Evolutionary conservation across 1,140 invertebrate species (phyloP).

Genomic region (Patella vulgata): DNA sequence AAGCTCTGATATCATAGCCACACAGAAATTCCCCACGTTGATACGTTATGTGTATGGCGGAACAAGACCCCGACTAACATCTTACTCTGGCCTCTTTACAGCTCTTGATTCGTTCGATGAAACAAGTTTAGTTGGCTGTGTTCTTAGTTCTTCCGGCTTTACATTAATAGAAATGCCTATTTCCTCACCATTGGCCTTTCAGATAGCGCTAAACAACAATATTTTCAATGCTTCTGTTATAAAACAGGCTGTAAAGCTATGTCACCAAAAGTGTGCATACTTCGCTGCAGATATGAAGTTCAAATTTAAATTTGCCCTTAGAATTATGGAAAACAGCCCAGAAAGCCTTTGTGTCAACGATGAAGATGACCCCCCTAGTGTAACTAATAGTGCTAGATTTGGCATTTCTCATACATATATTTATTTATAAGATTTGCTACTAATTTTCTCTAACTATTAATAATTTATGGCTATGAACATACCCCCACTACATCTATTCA

Average conservation of each 20-base stretch:
- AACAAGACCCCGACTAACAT: conserved; percentile 29
- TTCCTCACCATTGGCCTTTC: conserved; percentile 34
- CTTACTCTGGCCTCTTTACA: conserved; percentile 37
- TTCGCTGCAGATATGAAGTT: conserved; percentile 39
- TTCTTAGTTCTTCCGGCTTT: conserved; percentile 22
- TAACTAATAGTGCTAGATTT: conserved; percentile 31
- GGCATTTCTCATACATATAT: conserved; percentile 34
- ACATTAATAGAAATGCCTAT: conserved; percentile 39
- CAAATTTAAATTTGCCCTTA: conserved; percentile 40
- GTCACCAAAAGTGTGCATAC: conserved; percentile 11
- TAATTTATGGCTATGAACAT: no score
- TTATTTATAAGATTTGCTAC: conserved; percentile 40
- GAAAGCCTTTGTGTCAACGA: conserved; percentile 16
- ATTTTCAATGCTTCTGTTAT: conserved; percentile 27
- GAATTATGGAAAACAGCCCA: conserved; percentile 22
- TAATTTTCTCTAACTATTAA: no score
- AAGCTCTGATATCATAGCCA: conserved; percentile 26
- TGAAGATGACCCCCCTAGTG: conserved; percentile 30
- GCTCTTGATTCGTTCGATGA: conserved; percentile 44
- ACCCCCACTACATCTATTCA: no score
- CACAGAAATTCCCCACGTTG: conserved; percentile 37
- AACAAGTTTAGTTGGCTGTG: conserved; percentile 35
- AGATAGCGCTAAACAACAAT: conserved; percentile 39
- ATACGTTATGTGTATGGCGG: conserved; percentile 35
- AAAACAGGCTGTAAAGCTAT: conserved; percentile 23